These are phyloP conservation scores for Lochmaea capreae DNA, from an alignment of 2,888 invertebrate genomes.

Conservation along the genomic window DNA sequence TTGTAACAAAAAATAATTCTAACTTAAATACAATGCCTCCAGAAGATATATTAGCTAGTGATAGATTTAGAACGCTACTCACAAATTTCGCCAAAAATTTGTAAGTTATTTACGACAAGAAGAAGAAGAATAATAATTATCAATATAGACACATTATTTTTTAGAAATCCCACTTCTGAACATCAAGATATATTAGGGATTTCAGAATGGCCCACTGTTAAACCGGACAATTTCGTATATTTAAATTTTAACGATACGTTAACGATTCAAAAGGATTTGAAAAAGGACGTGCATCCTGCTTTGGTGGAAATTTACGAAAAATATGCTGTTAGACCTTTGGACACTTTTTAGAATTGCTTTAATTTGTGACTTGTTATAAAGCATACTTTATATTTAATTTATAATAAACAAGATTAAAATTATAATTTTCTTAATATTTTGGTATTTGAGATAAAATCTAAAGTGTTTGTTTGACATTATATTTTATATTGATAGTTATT, in stretches of 20 bases:
- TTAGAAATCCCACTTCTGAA: constrained; percentile 41
- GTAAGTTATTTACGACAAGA: constrained; percentile 59
- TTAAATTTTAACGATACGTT: constrained; percentile 44
- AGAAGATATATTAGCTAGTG: constrained; percentile 35
- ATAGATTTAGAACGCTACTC: constrained; percentile 57
- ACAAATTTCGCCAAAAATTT: constrained; percentile 73
- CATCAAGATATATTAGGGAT: constrained; percentile 42
- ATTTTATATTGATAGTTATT: too few species aligned
- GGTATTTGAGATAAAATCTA: too few species aligned
- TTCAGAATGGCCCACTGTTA: constrained; percentile 42
- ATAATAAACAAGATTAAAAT: too few species aligned
- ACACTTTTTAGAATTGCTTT: constrained; percentile 24
- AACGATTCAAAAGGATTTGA: constrained; percentile 39
- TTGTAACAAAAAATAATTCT: constrained; percentile 41
- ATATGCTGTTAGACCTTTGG: constrained; percentile 30
- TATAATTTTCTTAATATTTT: too few species aligned
- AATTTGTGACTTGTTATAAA: too few species aligned
- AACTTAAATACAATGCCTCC: constrained; percentile 40
- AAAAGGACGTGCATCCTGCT: constrained; percentile 34
- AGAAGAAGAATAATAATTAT: too few species aligned
- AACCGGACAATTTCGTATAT: constrained; percentile 35
- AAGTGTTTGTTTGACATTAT: too few species aligned
- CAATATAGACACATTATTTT: constrained; percentile 1
- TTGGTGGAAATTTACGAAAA: constrained; percentile 38
- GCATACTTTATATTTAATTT: too few species aligned